Evolutionary conservation across 2,797 vertebrate genomes (phyloP).

Genomic region (Vireo griseus): DNA sequence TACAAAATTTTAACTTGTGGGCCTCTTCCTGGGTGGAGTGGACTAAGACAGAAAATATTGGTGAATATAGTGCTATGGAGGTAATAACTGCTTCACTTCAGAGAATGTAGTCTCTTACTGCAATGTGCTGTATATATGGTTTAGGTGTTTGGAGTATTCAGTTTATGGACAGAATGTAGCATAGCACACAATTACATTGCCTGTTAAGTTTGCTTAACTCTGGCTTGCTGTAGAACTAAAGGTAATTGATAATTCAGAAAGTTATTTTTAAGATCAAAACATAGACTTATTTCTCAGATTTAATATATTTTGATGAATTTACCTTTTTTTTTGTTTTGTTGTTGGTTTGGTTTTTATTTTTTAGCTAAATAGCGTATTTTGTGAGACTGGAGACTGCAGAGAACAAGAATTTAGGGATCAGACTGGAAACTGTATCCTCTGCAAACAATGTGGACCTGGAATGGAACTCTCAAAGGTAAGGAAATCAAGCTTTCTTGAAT

Average conservation of each 20-base stretch:
- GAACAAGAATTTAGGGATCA: constrained; percentile 91
- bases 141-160: not conserved
- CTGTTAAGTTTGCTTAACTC: not conserved
- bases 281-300: not conserved
- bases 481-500: not conserved
- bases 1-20: not conserved
- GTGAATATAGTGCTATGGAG: not conserved
- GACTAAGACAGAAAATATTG: not conserved
- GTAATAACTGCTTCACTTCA: not conserved
- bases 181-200: not conserved
- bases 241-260: not conserved
- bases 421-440: constrained; percentile 85
- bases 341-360: not conserved
- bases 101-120: not conserved
- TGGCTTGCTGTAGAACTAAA: not conserved
- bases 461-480: constrained; percentile 94
- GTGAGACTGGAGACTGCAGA: constrained; percentile 88
- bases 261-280: not conserved
- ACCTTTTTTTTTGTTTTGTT: not conserved
- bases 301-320: not conserved
- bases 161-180: not conserved
- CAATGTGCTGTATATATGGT: not conserved
- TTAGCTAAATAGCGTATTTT: constrained; percentile 55
- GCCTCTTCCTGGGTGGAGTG: not conserved
- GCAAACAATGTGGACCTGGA: constrained; percentile 91